A percentile compares a stretch with the other conserved stretches of the same genome.
phyloP scores from a whole-genome alignment of 2,888 invertebrate genomes.

The Buathra laborator region DNA sequence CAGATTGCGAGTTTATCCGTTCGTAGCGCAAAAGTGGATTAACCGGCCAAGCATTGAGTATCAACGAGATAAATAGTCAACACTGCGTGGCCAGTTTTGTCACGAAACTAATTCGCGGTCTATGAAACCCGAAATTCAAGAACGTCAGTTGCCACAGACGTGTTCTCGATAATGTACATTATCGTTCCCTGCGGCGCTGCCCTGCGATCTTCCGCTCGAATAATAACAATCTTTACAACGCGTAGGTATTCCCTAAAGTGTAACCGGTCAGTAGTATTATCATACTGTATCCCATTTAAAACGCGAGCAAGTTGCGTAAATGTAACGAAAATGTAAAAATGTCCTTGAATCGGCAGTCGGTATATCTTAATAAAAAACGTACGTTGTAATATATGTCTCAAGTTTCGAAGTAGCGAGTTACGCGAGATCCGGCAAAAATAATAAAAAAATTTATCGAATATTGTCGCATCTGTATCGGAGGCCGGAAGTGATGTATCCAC shows the following conservation, averaged over 20 bases:
- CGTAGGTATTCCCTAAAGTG: conserved; percentile 12
- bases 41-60: background rate
- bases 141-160: background rate
- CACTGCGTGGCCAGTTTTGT: background rate
- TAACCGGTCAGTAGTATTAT: background rate
- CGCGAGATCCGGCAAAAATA: background rate
- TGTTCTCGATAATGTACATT: background rate
- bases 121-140: background rate
- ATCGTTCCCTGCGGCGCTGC: background rate
- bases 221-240: background rate
- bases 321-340: background rate
- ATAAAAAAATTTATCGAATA: background rate
- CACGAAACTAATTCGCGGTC: conserved; percentile 10
- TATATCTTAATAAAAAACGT: background rate
- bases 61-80: background rate
- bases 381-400: background rate
- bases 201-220: background rate
- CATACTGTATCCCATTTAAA: background rate
- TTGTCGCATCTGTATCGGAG: background rate
- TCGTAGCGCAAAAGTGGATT: conserved; percentile 14
- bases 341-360: background rate
- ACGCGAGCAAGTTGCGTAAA: conserved; percentile 25
- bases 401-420: background rate
- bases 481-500: background rate
- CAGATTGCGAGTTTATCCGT: conserved; percentile 19